These are phyloP conservation scores for Hymenochirus boettgeri DNA, from an alignment of 2,113 vertebrate genomes.

Conservation along the genomic window DNA sequence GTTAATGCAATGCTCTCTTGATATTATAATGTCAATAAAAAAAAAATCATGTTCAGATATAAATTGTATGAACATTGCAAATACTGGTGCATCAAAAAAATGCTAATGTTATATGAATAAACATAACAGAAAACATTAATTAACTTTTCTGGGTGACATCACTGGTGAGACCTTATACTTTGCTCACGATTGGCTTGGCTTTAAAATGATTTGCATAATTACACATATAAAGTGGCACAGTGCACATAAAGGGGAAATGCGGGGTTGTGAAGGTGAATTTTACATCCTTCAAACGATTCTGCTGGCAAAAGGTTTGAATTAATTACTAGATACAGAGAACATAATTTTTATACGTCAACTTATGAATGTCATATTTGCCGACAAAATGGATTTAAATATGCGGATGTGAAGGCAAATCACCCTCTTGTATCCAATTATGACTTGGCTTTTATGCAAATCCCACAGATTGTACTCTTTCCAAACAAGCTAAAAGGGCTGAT, in stretches of 20 bases:
- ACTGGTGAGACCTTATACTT: conserved; percentile 32
- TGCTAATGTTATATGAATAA: too few species aligned
- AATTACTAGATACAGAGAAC: conserved; percentile 35
- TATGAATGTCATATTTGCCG: conserved; percentile 32
- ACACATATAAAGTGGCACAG: conserved; percentile 18
- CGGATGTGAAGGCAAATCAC: conserved; percentile 26
- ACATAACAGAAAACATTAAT: conserved; percentile 36
- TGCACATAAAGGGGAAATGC: conserved; percentile 16
- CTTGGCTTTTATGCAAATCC: conserved; percentile 38
- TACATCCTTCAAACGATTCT: conserved; percentile 32
- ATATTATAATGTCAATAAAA: too few species aligned
- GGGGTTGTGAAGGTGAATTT: conserved; percentile 24
- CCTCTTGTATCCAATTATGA: conserved; percentile 29
- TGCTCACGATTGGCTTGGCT: conserved; percentile 33
- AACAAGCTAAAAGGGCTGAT: conserved; percentile 10
- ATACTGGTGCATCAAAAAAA: too few species aligned
- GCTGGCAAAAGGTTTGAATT: conserved; percentile 23
- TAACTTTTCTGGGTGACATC: conserved; percentile 39
- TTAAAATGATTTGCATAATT: conserved; percentile 33
- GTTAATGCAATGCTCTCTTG: too few species aligned
- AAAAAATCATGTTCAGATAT: too few species aligned
- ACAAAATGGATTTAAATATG: conserved; percentile 33
- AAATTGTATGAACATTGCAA: too few species aligned
- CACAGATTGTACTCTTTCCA: conserved; percentile 9
- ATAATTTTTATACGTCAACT: conserved; percentile 33